Base-by-base conservation (phyloP, 64 coral and sea anemone genomes). In the Pachyseris speciosa region DNA sequence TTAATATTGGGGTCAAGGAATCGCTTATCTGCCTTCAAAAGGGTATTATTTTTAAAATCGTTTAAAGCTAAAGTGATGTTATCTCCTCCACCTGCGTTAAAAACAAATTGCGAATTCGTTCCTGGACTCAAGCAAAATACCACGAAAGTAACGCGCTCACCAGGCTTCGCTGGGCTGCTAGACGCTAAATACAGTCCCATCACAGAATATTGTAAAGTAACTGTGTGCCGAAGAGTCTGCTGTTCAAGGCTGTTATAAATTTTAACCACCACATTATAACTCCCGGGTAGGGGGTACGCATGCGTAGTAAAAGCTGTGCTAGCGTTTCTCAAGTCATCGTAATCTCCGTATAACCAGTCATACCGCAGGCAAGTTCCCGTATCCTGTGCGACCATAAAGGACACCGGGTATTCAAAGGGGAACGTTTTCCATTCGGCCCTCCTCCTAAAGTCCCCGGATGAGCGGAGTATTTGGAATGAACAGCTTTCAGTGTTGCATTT, bases 381-480 rank as follows among this genome's bases (percentile, higher is more conserved):
- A 64, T 27, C 58, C 36, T 92, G 84, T 1, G 20, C 42, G 31
- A 90, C 76, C 0, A 12, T 13, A 47, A 96, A 74, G 26, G 26
- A 19, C 7, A 96, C 89, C 19, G 94, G 94, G 36, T 96, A 96
- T 37, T 96, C 89, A 22, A 79, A 73, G 1, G 94, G 94, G 30
- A 96, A 92, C n/a, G 81, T 73, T 83, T 80, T 37, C 29, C 27
- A 0, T 10, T 10, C 9, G 2, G 20, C 32, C 71, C 79, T 61
- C 60, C 43, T 0, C 88, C 87, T n/a, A 10, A 22, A 20, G 58
- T 43, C 38, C 26, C 50, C 9, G 85, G 84, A 5, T 51, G 53
- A 38, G 72, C 75, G 13, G 71, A 86, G 26, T 69, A 64, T 34
- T 71, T 17, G 2, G 88, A 95, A 38, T 95, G 47, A 10, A 87